Base-by-base conservation (phyloP, 2,113 vertebrate genomes). In the Prinia subflava region DNA sequence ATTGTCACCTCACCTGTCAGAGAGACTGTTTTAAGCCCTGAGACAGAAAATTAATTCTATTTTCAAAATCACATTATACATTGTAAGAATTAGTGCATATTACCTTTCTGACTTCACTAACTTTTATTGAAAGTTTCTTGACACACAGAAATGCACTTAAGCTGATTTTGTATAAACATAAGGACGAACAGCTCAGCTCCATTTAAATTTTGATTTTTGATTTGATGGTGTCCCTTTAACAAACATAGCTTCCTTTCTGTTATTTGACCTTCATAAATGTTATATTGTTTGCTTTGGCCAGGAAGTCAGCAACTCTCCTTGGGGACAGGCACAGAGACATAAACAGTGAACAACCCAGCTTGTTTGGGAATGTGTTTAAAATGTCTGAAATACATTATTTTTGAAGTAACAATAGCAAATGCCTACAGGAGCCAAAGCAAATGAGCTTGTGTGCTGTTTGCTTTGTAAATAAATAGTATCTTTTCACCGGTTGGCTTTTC, bases 281-380 rank as follows among this genome's bases (percentile, higher is more conserved):
- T 90, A 63, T 27, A 68, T 93, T 96, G 95, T 96, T 97, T 96
- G 85, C 65, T 93, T 97, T 96, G 90, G 87, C 94, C 79, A 76
- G 88, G 94, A 92, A 96, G 73, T 77, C 69, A 28, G 82, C 73
- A 87, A 1, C 77, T 89, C 52, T 93, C 80, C 92, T 87, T 96
- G 87, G 94, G 92, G 86, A 94, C 86, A 88, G 70, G 53, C 76
- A 21, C 53, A 74, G 87, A 82, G 64, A 71, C 75, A 87, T 80
- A 91, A 96, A 90, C 96, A 95, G 65, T 52, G 76, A 28, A 17
- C 39, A 91, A 41, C 41, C 86, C 94, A 59, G 64, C 76, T 73
- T 93, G 60, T 81, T 94, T 95, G 80, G 78, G 88, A 95, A 62
- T 0, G 15, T 63, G 44, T 96, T 94, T 96, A 83, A 88, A 93